These are phyloP conservation scores for Pachyrhynchus sulphureomaculatus DNA, from an alignment of 1,140 invertebrate species.

Conservation along the genomic window DNA sequence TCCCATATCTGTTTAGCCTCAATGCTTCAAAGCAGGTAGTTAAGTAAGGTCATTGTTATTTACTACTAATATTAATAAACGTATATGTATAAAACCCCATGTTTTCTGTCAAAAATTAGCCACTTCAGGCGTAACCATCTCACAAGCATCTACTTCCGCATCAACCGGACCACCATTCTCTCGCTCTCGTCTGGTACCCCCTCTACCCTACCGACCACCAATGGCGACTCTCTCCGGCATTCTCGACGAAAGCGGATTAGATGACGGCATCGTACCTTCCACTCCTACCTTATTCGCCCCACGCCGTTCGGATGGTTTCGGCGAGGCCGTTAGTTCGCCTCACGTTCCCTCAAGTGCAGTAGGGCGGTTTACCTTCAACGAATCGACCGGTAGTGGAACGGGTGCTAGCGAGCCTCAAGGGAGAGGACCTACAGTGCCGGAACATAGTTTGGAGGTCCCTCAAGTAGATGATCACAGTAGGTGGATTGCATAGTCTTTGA, in stretches of 20 bases:
- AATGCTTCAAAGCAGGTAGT: no score
- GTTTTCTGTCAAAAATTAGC: conserved; percentile 1
- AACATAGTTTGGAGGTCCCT: conserved; percentile 46
- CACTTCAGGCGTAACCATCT: conserved; percentile 40
- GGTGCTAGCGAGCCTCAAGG: conserved; percentile 21
- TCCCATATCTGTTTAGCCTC: no score
- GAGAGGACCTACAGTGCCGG: conserved; percentile 41
- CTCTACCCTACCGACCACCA: conserved; percentile 38
- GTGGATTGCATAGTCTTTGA: conserved; percentile 12
- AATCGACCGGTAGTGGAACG: conserved; percentile 45
- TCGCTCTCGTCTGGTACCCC: conserved; percentile 43
- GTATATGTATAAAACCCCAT: no score
- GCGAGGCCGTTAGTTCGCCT: conserved; percentile 89
- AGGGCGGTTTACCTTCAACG: conserved; percentile 73
- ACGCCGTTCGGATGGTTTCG: conserved; percentile 82
- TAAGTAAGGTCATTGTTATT: no score
- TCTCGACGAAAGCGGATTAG: conserved; percentile 69
- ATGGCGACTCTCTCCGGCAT: conserved; percentile 52
- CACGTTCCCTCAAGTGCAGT: conserved; percentile 65
- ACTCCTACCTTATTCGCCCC: conserved; percentile 86
- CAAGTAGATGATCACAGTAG: conserved; percentile 45
- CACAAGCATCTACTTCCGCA: conserved; percentile 55
- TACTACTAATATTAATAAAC: no score
- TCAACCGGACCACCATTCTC: conserved; percentile 46
- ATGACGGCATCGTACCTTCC: conserved; percentile 86